Base-by-base conservation (phyloP, 2,797 vertebrate species). In the Betta splendens region DNA sequence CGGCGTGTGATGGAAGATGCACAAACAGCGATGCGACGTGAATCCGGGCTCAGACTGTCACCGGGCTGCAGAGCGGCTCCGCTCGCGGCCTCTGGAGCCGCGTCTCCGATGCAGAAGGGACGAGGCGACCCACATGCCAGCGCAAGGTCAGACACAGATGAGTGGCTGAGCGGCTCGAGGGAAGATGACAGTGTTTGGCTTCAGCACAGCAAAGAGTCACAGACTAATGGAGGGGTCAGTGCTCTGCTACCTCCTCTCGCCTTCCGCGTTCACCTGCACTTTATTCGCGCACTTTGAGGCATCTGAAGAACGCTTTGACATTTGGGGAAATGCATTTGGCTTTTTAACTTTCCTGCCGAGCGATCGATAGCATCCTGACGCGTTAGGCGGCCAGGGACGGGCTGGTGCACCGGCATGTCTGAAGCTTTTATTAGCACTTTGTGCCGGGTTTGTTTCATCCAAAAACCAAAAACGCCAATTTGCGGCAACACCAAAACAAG, bases 131-230 rank as follows among this genome's bases (percentile, higher is more conserved):
- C 61, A 70, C 75, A 67, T 64, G 81, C 72, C 72, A 79, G 54
- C 3, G 47, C 65, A 85, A 76, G 80, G 84, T 83, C 84, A 59
- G 64, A 59, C 43, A 58, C 66, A 79, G 81, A 85, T 81, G 82
- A 88, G 72, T 69, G 72, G 62, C 69, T 81, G 69, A 77, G 75
- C 66, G 59, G 72, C 80, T 82, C 11, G 15, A 49, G 77, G 85
- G 75, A 56, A 59, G 64, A 81, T 65, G 74, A 74, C 71, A 73
- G 68, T 53, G 65, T 70, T n/a, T 22, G 7, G 32, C 57, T 74
- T 44, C 15, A 64, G 42, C 29, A 67, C 52, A 73, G 62, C 72
- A 54, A 60, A 69, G 52, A 77, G 81, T 63, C 70, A 75, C 52
- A 72, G 57, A 79, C 33, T 48, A 66, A 77, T 76, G 64, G 63